A percentile compares a stretch with the other conserved stretches of the same genome.
Evolutionary conservation across 1,140 invertebrate genomes (phyloP).

Genomic region (Psix sp.): DNA sequence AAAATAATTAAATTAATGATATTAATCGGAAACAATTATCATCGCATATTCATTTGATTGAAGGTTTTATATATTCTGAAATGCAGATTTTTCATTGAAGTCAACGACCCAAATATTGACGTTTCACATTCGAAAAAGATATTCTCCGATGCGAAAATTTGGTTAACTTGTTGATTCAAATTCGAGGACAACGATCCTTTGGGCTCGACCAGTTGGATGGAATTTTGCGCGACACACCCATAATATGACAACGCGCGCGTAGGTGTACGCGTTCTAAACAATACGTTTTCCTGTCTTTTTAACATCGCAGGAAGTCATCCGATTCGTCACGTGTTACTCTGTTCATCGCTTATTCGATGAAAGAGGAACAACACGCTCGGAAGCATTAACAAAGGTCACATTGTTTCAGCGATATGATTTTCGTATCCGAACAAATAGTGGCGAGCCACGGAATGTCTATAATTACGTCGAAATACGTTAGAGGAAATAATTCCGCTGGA

Average conservation of each 20-base stretch:
- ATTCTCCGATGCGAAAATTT: no score
- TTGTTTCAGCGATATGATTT: background rate
- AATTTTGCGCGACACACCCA: conserved; percentile 69
- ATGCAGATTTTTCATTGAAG: no score
- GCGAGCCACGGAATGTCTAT: no score
- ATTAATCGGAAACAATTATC: no score
- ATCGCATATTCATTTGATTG: no score
- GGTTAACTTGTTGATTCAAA: no score
- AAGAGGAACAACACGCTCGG: conserved; percentile 29
- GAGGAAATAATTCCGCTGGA: background rate
- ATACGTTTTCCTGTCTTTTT: conserved; percentile 68
- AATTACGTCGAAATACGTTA: no score
- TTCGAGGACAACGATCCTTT: no score
- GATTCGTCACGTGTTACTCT: conserved; percentile 40
- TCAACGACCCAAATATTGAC: no score
- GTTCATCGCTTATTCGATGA: conserved; percentile 35
- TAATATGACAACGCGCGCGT: conserved; percentile 52
- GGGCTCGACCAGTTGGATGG: conserved; percentile 54
- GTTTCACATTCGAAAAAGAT: no score
- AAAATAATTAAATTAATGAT: no score
- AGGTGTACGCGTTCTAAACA: conserved; percentile 64
- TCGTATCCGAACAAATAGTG: background rate
- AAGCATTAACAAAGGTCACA: conserved; percentile 20
- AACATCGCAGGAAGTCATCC: conserved; percentile 53
- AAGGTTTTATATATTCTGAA: no score